A percentile compares a stretch with the other conserved stretches of the same genome.
Evolutionary conservation across 2,113 vertebrate genomes (phyloP).

Genomic region (Lasiurus borealis): DNA sequence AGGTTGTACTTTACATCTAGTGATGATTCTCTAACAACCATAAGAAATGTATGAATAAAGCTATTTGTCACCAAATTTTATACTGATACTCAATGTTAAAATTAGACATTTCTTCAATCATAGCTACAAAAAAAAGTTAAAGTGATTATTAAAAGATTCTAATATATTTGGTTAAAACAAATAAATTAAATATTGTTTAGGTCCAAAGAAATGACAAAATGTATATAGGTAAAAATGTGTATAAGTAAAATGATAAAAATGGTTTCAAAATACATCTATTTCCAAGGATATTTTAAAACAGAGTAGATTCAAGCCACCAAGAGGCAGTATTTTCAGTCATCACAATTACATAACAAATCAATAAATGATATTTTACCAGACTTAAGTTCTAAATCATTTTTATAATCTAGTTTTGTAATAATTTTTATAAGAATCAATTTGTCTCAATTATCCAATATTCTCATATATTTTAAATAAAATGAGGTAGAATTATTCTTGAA

Average conservation of each 20-base stretch:
- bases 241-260: neutral
- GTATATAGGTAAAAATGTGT: neutral
- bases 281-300: neutral
- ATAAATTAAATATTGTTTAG: neutral
- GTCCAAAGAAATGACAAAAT: neutral
- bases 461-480: neutral
- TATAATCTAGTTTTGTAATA: neutral
- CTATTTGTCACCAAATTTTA: too few relatives aligned
- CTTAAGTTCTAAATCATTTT: neutral
- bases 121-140: neutral
- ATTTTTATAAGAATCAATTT: neutral
- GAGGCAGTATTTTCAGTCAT: neutral
- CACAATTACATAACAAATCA: neutral
- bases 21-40: too few relatives aligned
- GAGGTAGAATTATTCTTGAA: neutral
- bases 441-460: neutral
- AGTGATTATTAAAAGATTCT: neutral
- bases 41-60: neutral
- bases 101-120: neutral
- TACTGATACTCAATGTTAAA: neutral
- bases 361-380: neutral
- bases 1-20: too few relatives aligned
- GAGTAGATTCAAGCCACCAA: neutral
- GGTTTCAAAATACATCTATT: neutral
- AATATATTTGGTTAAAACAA: neutral